phyloP scores from a whole-genome alignment of 2,888 invertebrate species.

The Anarsia innoxiella region DNA sequence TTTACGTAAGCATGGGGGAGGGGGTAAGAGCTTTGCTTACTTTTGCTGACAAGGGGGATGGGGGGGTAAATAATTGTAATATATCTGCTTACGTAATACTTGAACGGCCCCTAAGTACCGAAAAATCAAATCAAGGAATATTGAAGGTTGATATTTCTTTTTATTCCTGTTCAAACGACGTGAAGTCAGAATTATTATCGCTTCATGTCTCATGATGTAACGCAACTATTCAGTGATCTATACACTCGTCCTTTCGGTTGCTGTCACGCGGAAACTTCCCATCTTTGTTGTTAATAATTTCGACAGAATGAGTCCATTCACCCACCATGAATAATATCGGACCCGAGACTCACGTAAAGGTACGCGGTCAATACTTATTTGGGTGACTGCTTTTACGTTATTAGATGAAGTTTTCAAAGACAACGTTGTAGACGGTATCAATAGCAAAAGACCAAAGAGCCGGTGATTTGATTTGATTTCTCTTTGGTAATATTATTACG shows the following conservation, averaged over 20 bases:
- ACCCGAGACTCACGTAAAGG: background rate
- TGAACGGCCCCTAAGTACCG: background rate
- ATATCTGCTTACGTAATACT: background rate
- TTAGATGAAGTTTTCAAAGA: constrained; percentile 1
- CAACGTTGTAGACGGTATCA: too few relatives aligned
- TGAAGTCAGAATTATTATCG: constrained; percentile 3
- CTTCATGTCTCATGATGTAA: constrained; percentile 2
- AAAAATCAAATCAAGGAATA: background rate
- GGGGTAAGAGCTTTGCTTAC: too few relatives aligned
- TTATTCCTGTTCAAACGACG: background rate
- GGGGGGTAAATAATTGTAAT: too few relatives aligned
- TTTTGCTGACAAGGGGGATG: too few relatives aligned
- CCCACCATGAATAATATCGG: constrained; percentile 3
- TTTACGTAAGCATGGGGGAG: background rate
- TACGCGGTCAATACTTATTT: background rate
- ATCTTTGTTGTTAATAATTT: constrained; percentile 8
- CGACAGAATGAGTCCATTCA: constrained; percentile 2
- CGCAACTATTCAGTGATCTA: constrained; percentile 1
- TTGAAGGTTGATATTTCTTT: constrained; percentile 1
- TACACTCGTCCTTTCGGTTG: constrained; percentile 4
- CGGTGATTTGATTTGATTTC: too few relatives aligned
- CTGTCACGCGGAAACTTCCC: constrained; percentile 1
- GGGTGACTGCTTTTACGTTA: constrained; percentile 4
- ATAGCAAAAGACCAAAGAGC: too few relatives aligned
- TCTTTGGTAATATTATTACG: too few relatives aligned